Conservation (phyloP, 2,797 vertebrate genomes). For the Holocentrus rufus region DNA sequence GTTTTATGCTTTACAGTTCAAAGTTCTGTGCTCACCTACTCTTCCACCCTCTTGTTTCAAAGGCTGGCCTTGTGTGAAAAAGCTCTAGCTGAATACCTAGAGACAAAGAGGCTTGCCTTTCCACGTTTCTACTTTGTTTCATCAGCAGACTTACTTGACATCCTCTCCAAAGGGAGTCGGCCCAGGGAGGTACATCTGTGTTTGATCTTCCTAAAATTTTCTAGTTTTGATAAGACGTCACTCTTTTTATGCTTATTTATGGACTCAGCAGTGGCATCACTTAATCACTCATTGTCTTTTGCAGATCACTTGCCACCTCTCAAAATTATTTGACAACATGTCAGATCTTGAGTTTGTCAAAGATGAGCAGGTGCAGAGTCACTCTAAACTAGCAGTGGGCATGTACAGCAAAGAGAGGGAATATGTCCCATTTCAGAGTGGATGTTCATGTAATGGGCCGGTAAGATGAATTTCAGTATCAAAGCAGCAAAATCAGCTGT, state of each 20-base stretch:
- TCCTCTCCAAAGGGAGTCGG: slow-evolving; percentile 84
- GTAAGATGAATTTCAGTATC: slow-evolving; percentile 65
- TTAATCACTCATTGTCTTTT: slow-evolving; percentile 39
- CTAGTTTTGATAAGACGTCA: neutral
- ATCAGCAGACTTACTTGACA: slow-evolving; percentile 86
- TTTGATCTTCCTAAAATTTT: neutral
- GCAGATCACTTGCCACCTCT: slow-evolving; percentile 83
- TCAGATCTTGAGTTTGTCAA: slow-evolving; percentile 83
- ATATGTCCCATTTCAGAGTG: slow-evolving; percentile 77
- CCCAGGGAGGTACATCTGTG: slow-evolving; percentile 79
- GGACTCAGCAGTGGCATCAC: neutral
- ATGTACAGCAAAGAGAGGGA: slow-evolving; percentile 88
- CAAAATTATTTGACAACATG: slow-evolving; percentile 85
- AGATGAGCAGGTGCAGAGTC: slow-evolving; percentile 49
- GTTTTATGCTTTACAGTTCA: neutral
- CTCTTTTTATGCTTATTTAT: neutral
- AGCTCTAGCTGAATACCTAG: slow-evolving; percentile 81
- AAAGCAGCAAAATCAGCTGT: neutral
- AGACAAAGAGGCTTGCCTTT: slow-evolving; percentile 82
- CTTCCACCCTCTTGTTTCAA: slow-evolving; percentile 5
- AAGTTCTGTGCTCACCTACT: slow-evolving; percentile 2
- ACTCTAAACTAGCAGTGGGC: slow-evolving; percentile 72
- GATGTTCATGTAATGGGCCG: slow-evolving; percentile 79
- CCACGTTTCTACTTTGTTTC: slow-evolving; percentile 87
- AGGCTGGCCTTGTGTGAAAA: slow-evolving; percentile 85